A percentile compares a stretch with the other conserved stretches of the same genome.
Evolutionary conservation across 2,113 vertebrate genomes (phyloP).

Genomic region (Psittacula cyanocephala): DNA sequence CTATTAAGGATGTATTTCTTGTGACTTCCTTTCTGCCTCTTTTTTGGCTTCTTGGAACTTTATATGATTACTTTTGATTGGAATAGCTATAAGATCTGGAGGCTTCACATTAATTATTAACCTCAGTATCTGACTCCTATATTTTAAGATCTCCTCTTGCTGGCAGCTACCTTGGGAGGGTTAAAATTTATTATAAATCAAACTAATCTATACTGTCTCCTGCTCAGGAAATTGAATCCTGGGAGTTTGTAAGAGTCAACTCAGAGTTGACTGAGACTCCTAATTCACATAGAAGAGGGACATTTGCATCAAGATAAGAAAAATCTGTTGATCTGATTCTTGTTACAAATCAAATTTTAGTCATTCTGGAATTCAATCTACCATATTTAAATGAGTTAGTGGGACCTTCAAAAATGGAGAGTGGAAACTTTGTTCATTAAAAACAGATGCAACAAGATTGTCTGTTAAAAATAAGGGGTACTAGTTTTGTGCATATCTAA

Average conservation of each 20-base stretch:
- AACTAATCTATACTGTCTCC: constrained; percentile 51
- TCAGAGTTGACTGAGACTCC: background rate
- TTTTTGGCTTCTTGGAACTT: constrained; percentile 29
- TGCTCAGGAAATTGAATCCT: constrained; percentile 43
- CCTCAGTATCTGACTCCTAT: constrained; percentile 8
- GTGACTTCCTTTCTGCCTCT: background rate
- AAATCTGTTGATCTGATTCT: constrained; percentile 38
- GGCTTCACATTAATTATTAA: constrained; percentile 62
- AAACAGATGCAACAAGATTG: background rate
- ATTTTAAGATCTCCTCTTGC: constrained; percentile 39
- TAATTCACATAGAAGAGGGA: background rate
- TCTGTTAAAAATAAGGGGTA: background rate
- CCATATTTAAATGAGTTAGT: background rate
- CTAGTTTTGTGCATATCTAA: background rate
- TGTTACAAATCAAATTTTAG: constrained; percentile 15
- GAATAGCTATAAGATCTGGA: constrained; percentile 28
- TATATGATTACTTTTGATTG: constrained; percentile 17
- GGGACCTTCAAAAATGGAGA: background rate
- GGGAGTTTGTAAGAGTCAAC: constrained; percentile 12
- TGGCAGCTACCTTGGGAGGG: constrained; percentile 19
- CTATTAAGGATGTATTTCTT: background rate
- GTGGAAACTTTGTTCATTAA: background rate
- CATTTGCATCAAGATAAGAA: constrained; percentile 28
- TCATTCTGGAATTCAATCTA: background rate
- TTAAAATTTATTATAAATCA: constrained; percentile 60